These are phyloP conservation scores for Anhinga rufa DNA, from an alignment of 2,113 vertebrate genomes.

Conservation along the genomic window DNA sequence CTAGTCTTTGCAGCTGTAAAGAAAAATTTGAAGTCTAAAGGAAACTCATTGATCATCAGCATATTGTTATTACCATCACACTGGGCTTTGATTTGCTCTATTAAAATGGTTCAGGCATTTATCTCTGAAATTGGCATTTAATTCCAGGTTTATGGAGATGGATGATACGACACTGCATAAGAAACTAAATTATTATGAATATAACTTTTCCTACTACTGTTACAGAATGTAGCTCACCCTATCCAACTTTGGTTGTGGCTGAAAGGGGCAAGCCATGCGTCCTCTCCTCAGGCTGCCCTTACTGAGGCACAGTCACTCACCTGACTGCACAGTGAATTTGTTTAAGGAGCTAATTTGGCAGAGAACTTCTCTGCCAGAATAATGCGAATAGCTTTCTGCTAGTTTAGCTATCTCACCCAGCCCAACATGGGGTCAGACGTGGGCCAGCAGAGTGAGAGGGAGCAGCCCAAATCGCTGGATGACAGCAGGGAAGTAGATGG, in stretches of 20 bases:
- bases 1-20: background rate
- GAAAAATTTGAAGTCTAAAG: background rate
- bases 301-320: background rate
- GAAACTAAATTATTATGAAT: background rate
- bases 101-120: background rate
- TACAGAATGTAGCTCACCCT: background rate
- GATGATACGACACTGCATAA: background rate
- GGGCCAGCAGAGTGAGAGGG: background rate
- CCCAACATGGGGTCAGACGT: background rate
- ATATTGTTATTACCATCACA: background rate
- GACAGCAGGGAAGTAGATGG: background rate
- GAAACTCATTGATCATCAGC: background rate
- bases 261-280: background rate
- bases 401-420: background rate
- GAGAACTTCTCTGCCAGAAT: background rate
- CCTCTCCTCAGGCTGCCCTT: background rate
- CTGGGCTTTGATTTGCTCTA: background rate
- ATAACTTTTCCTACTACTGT: background rate
- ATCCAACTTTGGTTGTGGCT: background rate
- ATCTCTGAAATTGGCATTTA: background rate
- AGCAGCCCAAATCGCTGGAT: background rate
- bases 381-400: conserved; percentile 29
- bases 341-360: background rate
- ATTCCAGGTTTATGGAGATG: background rate
- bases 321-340: background rate